A percentile compares a stretch with the other conserved stretches of the same genome.
phyloP scores from a whole-genome alignment of 2,113 vertebrate genomes.

The Emberiza fucata region DNA sequence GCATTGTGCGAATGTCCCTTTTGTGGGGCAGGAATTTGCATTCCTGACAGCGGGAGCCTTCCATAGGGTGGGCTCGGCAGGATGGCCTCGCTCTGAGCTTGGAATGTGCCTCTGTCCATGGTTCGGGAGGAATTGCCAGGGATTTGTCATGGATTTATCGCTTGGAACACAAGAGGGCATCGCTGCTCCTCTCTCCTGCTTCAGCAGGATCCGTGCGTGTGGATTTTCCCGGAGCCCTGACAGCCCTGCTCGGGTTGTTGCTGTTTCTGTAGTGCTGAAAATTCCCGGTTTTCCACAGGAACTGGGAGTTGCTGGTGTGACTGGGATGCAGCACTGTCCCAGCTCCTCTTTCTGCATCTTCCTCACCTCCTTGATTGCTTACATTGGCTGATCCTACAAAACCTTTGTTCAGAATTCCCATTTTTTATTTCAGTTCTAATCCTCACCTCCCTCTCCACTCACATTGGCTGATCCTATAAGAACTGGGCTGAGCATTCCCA shows the following conservation, averaged over 20 bases:
- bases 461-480: not conserved
- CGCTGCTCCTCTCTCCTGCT: not conserved
- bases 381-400: not conserved
- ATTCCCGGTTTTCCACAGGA: accelerated
- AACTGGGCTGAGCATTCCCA: not conserved
- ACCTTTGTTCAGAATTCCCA: not conserved
- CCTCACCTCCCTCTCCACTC: not conserved
- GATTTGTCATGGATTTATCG: not conserved
- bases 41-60: not conserved
- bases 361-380: not conserved
- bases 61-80: not conserved
- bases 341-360: not conserved
- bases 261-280: not conserved
- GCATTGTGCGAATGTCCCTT: accelerated
- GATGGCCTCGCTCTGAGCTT: not conserved
- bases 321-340: not conserved
- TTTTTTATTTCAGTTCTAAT: not conserved
- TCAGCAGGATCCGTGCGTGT: accelerated
- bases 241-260: accelerated
- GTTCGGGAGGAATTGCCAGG: accelerated
- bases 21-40: not conserved
- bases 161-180: slow-evolving; percentile 57
- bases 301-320: not conserved
- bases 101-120: accelerated
- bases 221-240: accelerated